These are phyloP conservation scores for Carapus acus DNA, from an alignment of 2,797 vertebrate species.

Conservation along the genomic window DNA sequence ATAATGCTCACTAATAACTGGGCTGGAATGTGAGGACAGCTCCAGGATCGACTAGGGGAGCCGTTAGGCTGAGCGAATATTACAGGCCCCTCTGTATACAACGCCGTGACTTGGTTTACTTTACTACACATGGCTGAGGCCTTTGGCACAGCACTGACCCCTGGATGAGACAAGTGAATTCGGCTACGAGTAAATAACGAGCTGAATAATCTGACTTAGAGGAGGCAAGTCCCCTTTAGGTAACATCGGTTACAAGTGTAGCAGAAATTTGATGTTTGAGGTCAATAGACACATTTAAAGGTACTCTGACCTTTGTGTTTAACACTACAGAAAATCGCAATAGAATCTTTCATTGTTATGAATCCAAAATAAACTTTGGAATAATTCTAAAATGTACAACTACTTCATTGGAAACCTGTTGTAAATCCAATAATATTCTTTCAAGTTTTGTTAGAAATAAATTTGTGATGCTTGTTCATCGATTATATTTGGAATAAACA, in stretches of 20 bases:
- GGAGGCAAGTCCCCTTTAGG: conserved; percentile 13
- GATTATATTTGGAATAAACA: too few species aligned
- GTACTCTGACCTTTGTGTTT: too few species aligned
- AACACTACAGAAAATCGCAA: too few species aligned
- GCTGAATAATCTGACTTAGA: conserved; percentile 30
- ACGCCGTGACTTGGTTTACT: conserved; percentile 60
- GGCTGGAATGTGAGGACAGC: conserved; percentile 81
- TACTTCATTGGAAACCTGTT: too few species aligned
- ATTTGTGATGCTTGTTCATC: too few species aligned
- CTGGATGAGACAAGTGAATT: conserved; percentile 47
- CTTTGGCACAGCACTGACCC: conserved; percentile 60
- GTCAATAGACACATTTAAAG: too few species aligned
- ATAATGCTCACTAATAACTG: conserved; percentile 90
- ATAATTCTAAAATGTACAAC: too few species aligned
- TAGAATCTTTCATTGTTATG: too few species aligned
- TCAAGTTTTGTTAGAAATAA: too few species aligned
- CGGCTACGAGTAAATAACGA: conserved; percentile 45
- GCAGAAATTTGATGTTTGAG: too few species aligned
- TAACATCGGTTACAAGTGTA: conserved; percentile 14
- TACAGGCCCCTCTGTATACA: conserved; percentile 66
- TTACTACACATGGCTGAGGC: conserved; percentile 60
- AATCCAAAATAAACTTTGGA: too few species aligned
- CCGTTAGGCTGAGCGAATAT: conserved; percentile 77
- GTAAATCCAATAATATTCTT: too few species aligned
- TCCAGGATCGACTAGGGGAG: conserved; percentile 55